Evolutionary conservation across 2,797 vertebrate genomes (phyloP).

Genomic region (Varecia variegata): DNA sequence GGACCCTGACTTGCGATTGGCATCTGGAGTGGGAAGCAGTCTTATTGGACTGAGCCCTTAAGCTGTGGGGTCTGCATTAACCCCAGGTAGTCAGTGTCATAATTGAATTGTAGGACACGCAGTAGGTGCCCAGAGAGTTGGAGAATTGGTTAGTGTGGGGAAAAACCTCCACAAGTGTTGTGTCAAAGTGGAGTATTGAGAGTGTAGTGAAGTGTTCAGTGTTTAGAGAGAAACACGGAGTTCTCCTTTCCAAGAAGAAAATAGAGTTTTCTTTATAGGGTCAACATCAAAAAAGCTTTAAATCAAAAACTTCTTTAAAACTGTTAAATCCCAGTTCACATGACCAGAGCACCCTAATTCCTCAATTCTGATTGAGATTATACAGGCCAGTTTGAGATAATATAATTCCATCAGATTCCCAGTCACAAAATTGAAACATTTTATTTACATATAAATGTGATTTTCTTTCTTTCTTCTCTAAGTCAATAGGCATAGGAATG

Average conservation of each 20-base stretch:
- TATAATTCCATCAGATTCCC: background rate
- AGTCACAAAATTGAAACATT: background rate
- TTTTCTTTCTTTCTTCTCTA: background rate
- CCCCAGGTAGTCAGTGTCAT: background rate
- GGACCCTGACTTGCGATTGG: too few relatives aligned
- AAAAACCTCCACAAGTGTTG: background rate
- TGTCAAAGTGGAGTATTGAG: background rate
- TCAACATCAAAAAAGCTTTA: slow-evolving; percentile 20
- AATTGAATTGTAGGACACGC: background rate
- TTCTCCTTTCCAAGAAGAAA: background rate
- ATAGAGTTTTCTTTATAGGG: background rate
- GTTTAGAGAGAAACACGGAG: background rate
- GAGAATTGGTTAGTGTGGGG: background rate
- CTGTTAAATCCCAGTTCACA: background rate
- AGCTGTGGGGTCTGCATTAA: background rate
- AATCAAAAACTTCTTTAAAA: background rate
- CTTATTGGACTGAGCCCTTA: background rate
- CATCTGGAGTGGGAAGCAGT: background rate
- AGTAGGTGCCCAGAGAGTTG: background rate
- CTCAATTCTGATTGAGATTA: background rate
- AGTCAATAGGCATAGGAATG: background rate
- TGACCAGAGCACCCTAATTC: background rate
- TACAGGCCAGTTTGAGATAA: background rate
- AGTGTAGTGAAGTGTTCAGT: background rate
- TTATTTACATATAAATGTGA: background rate